A percentile compares a stretch with the other conserved stretches of the same genome.
Evolutionary conservation across 2,888 invertebrate species (phyloP).

Genomic region (Zonitis immaculata): DNA sequence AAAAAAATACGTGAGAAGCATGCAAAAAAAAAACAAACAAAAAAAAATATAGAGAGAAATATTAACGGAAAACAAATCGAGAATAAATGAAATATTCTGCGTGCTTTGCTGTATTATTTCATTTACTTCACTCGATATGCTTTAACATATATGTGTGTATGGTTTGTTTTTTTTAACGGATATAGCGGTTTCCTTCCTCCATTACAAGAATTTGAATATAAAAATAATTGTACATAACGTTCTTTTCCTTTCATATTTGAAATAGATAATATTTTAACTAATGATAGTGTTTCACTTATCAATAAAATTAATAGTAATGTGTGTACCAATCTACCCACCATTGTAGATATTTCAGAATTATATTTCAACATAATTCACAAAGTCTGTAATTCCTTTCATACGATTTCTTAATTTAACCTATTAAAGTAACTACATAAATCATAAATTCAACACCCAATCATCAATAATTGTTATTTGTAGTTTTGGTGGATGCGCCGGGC

Average conservation of each 20-base stretch:
- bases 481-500: constrained; percentile 1
- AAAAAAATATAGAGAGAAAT: not conserved
- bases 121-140: not conserved
- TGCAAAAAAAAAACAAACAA: not conserved
- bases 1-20: not conserved
- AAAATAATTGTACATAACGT: not conserved
- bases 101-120: not conserved
- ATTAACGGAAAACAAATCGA: not conserved
- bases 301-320: too few relatives aligned
- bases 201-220: constrained; percentile 1
- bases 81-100: not conserved
- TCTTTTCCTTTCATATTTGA: not conserved
- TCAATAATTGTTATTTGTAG: not conserved
- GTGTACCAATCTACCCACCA: not conserved
- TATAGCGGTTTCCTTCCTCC: constrained; percentile 17
- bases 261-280: not conserved
- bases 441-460: too few relatives aligned
- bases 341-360: not conserved
- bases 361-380: too few relatives aligned
- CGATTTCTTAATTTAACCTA: too few relatives aligned
- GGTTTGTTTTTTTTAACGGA: constrained; percentile 9
- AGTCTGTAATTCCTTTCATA: too few relatives aligned
- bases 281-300: not conserved
- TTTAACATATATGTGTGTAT: not conserved
- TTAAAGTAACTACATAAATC: too few relatives aligned